Base-by-base conservation (phyloP, 2,113 vertebrate species). In the Lampris incognitus region DNA sequence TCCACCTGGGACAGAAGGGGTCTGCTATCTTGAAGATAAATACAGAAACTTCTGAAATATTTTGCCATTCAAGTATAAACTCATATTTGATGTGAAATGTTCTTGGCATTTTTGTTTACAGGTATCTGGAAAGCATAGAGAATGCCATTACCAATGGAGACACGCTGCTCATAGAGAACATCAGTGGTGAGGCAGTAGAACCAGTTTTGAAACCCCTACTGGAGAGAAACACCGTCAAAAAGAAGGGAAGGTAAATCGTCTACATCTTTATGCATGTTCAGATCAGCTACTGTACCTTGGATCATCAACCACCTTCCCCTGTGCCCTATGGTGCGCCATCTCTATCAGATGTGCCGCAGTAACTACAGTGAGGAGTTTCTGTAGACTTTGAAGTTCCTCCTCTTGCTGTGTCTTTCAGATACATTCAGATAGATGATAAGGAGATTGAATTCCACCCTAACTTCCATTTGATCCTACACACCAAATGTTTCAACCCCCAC, bases 391-490 rank as follows among this genome's bases (percentile, higher is more conserved):
- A 24, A 24, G 11, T 56, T 42, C 0, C 4, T 38, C 51, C 8
- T 9, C 1, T 1, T 57, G 36, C 11, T 42, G 9, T 9, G 13
- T 61, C 9, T 24, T 24, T 41, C 52, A 95, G 94, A 38, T 96
- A 91, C 61, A 94, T 96, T 63, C 95, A 94, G 74, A 91, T 95
- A 3, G 94, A 95, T 42, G 94, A 96, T 86, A 95, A 52, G 75
- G 91, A 93, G 86, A 86, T 83, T 44, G 76, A 81, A 58, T 94
- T 94, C 83, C 89, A 95, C 74, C 93, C 92, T 2, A 75, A 72
- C 63, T 96, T 96, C 85, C 91, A 90, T 54, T 88, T 92, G 36
- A 92, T 95, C 75, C 89, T 95, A 40, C 93, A 94, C 76, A 95
- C 93, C 36, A 95, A 94, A 67, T 66, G 95, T 87, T 94, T 94